Conservation (phyloP, 1,140 invertebrate species). For the Melitaea cinxia region DNA sequence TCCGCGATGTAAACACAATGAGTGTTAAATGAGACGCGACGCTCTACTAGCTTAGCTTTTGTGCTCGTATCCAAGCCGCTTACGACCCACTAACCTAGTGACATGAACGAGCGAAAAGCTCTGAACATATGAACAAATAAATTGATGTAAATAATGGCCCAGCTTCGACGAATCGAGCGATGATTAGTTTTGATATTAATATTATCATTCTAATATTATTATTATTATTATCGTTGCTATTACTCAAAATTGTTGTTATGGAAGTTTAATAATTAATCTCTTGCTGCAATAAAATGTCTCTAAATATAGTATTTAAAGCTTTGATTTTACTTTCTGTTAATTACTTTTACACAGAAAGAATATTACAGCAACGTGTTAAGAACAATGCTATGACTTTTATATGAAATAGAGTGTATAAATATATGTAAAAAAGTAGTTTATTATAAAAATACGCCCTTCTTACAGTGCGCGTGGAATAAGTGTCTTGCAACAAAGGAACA, state of each 20-base stretch:
- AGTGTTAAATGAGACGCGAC: slow-evolving; percentile 35
- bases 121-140: slow-evolving; percentile 57
- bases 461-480: slow-evolving; percentile 28
- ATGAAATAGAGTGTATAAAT: slow-evolving; percentile 21
- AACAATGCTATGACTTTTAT: not conserved
- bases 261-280: too few species aligned
- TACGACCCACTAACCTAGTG: slow-evolving; percentile 63
- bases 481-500: slow-evolving; percentile 35
- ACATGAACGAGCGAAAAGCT: slow-evolving; percentile 57
- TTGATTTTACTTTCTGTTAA: too few species aligned
- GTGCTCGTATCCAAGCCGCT: slow-evolving; percentile 46
- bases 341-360: too few species aligned
- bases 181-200: slow-evolving; percentile 13
- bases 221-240: not conserved
- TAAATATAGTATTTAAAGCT: too few species aligned
- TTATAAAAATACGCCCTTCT: slow-evolving; percentile 26
- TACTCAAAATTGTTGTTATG: too few species aligned
- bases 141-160: slow-evolving; percentile 48
- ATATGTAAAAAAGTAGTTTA: slow-evolving; percentile 24
- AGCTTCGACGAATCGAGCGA: slow-evolving; percentile 9
- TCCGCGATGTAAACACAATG: slow-evolving; percentile 31
- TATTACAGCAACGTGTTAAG: not conserved
- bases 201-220: slow-evolving; percentile 8
- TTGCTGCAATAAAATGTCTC: too few species aligned
- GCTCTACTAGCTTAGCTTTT: slow-evolving; percentile 45